Evolutionary conservation across 2,797 vertebrate species (phyloP).

Genomic region (Enteromius treurensis): DNA sequence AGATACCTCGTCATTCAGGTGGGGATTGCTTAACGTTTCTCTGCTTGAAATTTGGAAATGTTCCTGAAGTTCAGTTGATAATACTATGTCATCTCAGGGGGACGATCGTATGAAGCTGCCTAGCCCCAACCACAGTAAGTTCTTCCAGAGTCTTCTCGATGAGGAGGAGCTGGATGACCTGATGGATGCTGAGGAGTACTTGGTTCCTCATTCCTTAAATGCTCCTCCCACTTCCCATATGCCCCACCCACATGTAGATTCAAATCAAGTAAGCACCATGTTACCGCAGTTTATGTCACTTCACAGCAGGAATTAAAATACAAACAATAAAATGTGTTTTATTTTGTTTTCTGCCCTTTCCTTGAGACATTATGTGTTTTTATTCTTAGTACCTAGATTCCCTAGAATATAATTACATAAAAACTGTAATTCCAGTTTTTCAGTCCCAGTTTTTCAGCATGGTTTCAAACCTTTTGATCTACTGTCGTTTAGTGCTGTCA

Average conservation of each 20-base stretch:
- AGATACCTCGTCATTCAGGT: conserved; percentile 98
- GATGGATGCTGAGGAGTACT: conserved; percentile 96
- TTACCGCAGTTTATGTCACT: background rate
- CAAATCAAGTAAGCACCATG: conserved; percentile 86
- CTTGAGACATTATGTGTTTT: background rate
- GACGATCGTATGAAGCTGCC: conserved; percentile 97
- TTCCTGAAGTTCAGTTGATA: background rate
- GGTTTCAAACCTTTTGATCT: background rate
- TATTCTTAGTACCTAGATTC: background rate
- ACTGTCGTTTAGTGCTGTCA: too few relatives aligned
- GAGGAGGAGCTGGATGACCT: conserved; percentile 94
- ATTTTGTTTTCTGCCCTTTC: background rate
- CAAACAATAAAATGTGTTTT: background rate
- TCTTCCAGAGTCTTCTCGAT: conserved; percentile 95
- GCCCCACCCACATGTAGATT: conserved; percentile 86
- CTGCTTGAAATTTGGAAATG: background rate
- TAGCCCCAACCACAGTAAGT: conserved; percentile 96
- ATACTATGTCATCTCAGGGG: conserved; percentile 74
- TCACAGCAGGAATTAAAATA: background rate
- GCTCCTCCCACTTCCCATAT: conserved; percentile 83
- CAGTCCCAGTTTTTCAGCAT: background rate
- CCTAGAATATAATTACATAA: background rate
- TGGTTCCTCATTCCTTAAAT: conserved; percentile 90
- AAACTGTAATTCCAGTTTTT: background rate
- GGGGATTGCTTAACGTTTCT: conserved; percentile 45